phyloP scores from a whole-genome alignment of 2,888 invertebrate species.

The Agonopterix subpropinquella region DNA sequence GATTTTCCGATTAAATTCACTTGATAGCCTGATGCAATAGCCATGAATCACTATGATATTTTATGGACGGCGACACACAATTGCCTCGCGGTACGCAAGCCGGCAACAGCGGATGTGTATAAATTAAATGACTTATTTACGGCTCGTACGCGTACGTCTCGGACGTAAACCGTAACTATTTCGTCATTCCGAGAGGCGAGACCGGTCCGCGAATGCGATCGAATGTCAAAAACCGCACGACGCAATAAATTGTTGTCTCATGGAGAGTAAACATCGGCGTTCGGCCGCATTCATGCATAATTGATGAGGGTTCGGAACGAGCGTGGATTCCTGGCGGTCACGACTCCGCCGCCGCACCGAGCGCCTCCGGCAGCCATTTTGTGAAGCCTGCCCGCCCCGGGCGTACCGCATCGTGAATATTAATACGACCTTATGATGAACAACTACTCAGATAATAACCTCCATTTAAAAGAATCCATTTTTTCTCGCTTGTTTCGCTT shows the following conservation, averaged over 20 bases:
- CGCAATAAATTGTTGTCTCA: constrained; percentile 71
- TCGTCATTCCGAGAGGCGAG: constrained; percentile 40
- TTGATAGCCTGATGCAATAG: constrained; percentile 37
- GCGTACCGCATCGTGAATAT: constrained; percentile 57
- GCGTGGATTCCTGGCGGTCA: constrained; percentile 70
- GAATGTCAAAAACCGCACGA: constrained; percentile 72
- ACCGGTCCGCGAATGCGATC: constrained; percentile 39
- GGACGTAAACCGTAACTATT: constrained; percentile 38
- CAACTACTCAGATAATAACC: constrained; percentile 32
- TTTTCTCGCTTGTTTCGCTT: constrained; percentile 34
- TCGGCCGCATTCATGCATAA: constrained; percentile 72
- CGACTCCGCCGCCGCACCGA: constrained; percentile 53
- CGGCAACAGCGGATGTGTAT: constrained; percentile 11
- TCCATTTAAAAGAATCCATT: constrained; percentile 31
- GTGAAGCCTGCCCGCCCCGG: constrained; percentile 59
- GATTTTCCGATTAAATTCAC: constrained; percentile 48
- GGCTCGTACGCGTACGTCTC: constrained; percentile 20
- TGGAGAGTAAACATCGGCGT: constrained; percentile 70
- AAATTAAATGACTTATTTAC: constrained; percentile 21
- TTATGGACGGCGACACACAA: constrained; percentile 17
- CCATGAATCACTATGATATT: constrained; percentile 34
- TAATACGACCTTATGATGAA: constrained; percentile 55
- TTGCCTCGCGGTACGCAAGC: constrained; percentile 14
- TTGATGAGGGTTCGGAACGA: constrained; percentile 68
- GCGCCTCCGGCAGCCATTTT: constrained; percentile 70